Evolutionary conservation across 2,113 vertebrate genomes (phyloP), one percentile per base, ranked within the genome.

Genomic region (Delphinapterus leucas): DNA sequence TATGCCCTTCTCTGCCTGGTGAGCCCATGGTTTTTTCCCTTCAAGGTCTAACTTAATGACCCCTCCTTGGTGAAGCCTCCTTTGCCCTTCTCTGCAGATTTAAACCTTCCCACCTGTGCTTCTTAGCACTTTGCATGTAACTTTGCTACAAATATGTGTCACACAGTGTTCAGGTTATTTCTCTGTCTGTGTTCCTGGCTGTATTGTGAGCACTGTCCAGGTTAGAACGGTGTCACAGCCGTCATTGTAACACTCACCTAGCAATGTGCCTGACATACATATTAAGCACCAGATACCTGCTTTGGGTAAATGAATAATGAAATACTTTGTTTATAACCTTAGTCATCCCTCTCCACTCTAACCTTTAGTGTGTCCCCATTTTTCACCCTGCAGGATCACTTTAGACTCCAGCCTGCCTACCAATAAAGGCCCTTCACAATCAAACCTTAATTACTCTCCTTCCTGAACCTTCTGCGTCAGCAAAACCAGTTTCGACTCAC

Each of bases 221-320:
- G 41, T 91, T 73, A 86, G 71, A 68, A 58, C 61, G 76, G 3
- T 76, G 82, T 47, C 65, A 15, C 20, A 53, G 89, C 36, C 73
- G 13, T 93, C 79, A 41, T 26, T 91, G n/a, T 89, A 33, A 36
- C 81, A 91, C 41, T 89, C 41, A 70, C n/a, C 38, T 55, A 41
- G 65, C 58, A 88, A 0, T 67, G 21, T 81, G 44, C 49, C 74
- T 88, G 44, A 58, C 41, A 5, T 36, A 44, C 0, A 61, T 55
- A 55, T 67, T 93, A 58, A 84, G 63, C 28, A 53, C 36, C 84
- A 95, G 93, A 60, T 61, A 14, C 28, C 82, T 70, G 14, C 90
- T 84, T 93, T 49, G 36, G 79, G 61, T 82, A 80, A 90, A 77
- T 88, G 71, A 95, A 86, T 82, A 90, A 82, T 55, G 81, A 81